Evolutionary conservation across 2,888 invertebrate genomes (phyloP), one percentile per base, ranked within the genome.

Genomic region (Troides helena): DNA sequence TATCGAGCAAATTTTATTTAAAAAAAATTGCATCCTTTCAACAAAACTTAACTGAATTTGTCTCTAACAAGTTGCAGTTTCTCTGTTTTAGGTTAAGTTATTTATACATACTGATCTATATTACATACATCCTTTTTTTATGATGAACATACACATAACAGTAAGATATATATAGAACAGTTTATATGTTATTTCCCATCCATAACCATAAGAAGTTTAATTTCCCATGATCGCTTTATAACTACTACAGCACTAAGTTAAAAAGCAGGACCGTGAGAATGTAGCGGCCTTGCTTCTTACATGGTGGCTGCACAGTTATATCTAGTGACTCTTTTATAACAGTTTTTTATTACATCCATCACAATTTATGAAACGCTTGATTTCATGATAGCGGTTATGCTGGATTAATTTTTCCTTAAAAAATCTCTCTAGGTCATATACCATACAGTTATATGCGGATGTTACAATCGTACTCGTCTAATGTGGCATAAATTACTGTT

Each of bases 251-350:
- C 36, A 39, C 63, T 63, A 59, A 60, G 59, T 58, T 63, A 58
- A 62, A 67, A 64, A 30, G 56, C 71, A 71, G 71, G 74, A 75
- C 80, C 90, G 90, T 91, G 90, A 79, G 90, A 91, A 89, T 84
- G 82, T 72, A 71, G 72, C 84, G 88, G 83, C 90, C 90, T 90
- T 90, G 89, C 78, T 79, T 79, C 77, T 77, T 75, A 73, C 76
- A 80, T 81, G 78, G 77, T 74, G 75, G 60, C 30, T 67, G 59
- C 62, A 77, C 78, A 73, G 67, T 67, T 71, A 70, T 67, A 77
- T 76, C 77, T 73, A 74, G 65, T 65, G 65, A 60, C 59, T 53
- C 17, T 71, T 64, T 65, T 64, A 36, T 62, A 58, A 66, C 62
- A 60, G 61, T 70, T 36, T 65, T 67, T 66, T 67, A 18, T 39